Evolutionary conservation across 2,888 invertebrate species (phyloP), one percentile per base, ranked within the genome.

Genomic region (Esperia sulphurella): DNA sequence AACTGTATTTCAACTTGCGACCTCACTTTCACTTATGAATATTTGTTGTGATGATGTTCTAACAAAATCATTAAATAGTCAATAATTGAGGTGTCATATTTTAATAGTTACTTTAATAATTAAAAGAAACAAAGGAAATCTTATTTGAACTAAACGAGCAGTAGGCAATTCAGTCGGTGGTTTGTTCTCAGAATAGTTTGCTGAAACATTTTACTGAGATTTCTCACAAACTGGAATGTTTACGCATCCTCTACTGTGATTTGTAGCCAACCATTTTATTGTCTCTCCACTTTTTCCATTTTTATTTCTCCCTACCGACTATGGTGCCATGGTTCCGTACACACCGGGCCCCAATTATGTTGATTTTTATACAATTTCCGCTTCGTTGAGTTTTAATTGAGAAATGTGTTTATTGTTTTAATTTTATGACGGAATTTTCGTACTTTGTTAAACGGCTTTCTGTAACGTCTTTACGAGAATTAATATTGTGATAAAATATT

Each of bases 231-330:
- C 48, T 43, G 45, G 58, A 55, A 68, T 72, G 74, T 74, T 77
- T 77, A 75, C 74, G 72, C 68, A 70, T 72, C 65, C 63, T 66
- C 54, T 46, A 59, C 57, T 51, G 63, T 74, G 75, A 79, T 78
- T 78, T 79, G 72, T 75, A 61, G 62, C 61, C 61, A 52, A 61
- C 55, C 63, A 66, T 72, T 71, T 73, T 71, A 74, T 66, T 75
- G 65, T 72, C 67, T 68, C 48, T 63, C 61, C 55, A n/a, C n/a
- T n/a, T 62, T 59, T 57, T 40, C 31, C 41, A 30, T 47, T 47
- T 21, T 47, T 59, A 55, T 58, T 52, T 59, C 64, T 63, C 57
- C 54, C 60, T 54, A 52, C 53, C 57, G 3, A 3, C 21, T 5
- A 21, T 21, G 21, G 21, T 21, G 59, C 43, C 46, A 41, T 54